Evolutionary conservation across 2,888 invertebrate species (phyloP), one percentile per base, ranked within the genome.

Genomic region (Alsophila aescularia): DNA sequence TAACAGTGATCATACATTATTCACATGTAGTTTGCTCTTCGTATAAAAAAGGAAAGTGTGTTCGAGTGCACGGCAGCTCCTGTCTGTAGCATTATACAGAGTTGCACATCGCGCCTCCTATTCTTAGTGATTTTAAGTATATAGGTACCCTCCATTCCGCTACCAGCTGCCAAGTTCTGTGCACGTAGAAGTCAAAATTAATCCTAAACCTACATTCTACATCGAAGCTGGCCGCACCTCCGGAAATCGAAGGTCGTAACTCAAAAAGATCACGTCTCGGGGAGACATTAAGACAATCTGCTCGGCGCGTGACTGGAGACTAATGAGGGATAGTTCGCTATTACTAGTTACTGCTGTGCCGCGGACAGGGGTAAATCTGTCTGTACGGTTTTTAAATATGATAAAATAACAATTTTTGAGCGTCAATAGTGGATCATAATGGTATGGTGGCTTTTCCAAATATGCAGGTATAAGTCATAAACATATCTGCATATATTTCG

Each of bases 281-380:
- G 61, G 64, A 32, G 42, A 62, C 68, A 70, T 68, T 69, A 70
- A 57, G 58, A 59, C 70, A 70, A 68, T 66, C 70, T 64, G 70
- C 56, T 52, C 48, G 13, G 40, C 32, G 45, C 69, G 70, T 70
- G 70, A 66, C 67, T 51, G 7, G 39, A 8, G 27, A 14, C 43
- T 54, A 54, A 54, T 54, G 54, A 54, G 49, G 15, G 32, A 48
- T 24, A 36, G 48, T 43, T 37, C 6, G 47, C 15, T 8, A 8
- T 32, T 18, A 18, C 35, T 35, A 41, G 47, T 37, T 31, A 10
- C 29, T 40, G 7, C 14, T 18, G 29, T 40, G 7, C 14, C 18
- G 29, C 40, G 35, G 16, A 16, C n/a, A 14, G 15, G 15, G 15
- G 15, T 8, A 35, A 15, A 29, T 24, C 24, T 24, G 24, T n/a